Percentiles rank a stretch among this genome's conserved stretches.
phyloP scores from a whole-genome alignment of 2,888 invertebrate genomes.

The Aleiodes testaceus region DNA sequence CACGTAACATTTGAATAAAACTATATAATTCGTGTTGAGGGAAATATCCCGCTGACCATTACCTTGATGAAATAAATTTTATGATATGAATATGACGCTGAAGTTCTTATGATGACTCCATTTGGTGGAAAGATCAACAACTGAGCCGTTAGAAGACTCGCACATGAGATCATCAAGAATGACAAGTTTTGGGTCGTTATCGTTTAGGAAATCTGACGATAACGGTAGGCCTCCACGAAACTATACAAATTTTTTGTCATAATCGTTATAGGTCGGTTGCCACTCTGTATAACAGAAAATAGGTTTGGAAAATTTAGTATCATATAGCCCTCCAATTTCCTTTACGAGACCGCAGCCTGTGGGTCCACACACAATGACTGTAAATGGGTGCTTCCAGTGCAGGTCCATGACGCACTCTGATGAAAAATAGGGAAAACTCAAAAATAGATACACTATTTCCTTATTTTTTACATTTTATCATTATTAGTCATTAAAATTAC shows the following conservation, averaged over 20 bases:
- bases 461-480: too few species aligned
- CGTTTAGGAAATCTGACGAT: slow-evolving; percentile 28
- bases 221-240: slow-evolving; percentile 38
- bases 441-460: too few species aligned
- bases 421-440: too few species aligned
- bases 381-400: too few species aligned
- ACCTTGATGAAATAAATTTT: slow-evolving; percentile 15
- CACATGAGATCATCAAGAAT: neutral
- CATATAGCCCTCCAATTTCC: too few species aligned
- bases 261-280: slow-evolving; percentile 35
- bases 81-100: slow-evolving; percentile 19
- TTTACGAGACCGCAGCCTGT: too few species aligned
- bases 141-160: neutral
- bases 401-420: too few species aligned
- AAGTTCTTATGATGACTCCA: slow-evolving; percentile 40
- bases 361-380: too few species aligned
- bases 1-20: too few species aligned
- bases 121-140: neutral
- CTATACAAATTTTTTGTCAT: slow-evolving; percentile 16
- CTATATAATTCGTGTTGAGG: too few species aligned
- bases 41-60: neutral
- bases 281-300: slow-evolving; percentile 46
- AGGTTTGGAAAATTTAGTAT: slow-evolving; percentile 34
- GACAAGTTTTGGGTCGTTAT: neutral
- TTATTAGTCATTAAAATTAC: too few species aligned